These are phyloP conservation scores for Drosophila parvula DNA, from an alignment of 1,140 invertebrate species.

Conservation along the genomic window DNA sequence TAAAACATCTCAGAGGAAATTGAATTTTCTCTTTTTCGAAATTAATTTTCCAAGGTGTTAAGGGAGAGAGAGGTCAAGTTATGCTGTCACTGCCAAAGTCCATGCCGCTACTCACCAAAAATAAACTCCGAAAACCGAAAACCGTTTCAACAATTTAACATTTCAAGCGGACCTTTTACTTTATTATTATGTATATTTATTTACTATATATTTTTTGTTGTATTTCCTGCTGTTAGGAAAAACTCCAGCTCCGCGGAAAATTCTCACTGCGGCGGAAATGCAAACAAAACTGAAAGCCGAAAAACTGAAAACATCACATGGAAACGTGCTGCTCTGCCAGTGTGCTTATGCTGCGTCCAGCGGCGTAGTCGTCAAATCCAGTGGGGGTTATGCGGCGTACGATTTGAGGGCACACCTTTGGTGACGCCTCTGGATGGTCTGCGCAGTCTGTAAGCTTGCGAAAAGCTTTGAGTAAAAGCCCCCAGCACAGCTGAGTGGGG, in stretches of 20 bases:
- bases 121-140: background rate
- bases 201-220: background rate
- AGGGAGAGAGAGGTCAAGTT: background rate
- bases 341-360: conserved; percentile 62
- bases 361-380: background rate
- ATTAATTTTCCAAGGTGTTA: conserved; percentile 13
- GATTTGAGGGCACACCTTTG: background rate
- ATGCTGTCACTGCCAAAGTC: conserved; percentile 6
- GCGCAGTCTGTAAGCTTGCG: conserved; percentile 58
- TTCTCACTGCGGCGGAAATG: conserved; percentile 32
- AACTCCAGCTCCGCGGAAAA: conserved; percentile 34
- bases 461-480: conserved; percentile 63
- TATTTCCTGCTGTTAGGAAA: background rate
- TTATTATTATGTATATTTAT: conserved; percentile 3
- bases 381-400: background rate
- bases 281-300: conserved; percentile 72
- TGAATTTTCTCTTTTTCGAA: conserved; percentile 4
- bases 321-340: conserved; percentile 60
- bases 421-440: conserved; percentile 40
- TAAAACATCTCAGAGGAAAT: conserved; percentile 19
- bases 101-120: conserved; percentile 33
- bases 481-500: conserved; percentile 56
- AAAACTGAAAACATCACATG: conserved; percentile 67
- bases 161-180: conserved; percentile 19
- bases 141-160: conserved; percentile 29